Evolutionary conservation across 2,797 vertebrate genomes (phyloP).

Genomic region (Capromys pilorides): DNA sequence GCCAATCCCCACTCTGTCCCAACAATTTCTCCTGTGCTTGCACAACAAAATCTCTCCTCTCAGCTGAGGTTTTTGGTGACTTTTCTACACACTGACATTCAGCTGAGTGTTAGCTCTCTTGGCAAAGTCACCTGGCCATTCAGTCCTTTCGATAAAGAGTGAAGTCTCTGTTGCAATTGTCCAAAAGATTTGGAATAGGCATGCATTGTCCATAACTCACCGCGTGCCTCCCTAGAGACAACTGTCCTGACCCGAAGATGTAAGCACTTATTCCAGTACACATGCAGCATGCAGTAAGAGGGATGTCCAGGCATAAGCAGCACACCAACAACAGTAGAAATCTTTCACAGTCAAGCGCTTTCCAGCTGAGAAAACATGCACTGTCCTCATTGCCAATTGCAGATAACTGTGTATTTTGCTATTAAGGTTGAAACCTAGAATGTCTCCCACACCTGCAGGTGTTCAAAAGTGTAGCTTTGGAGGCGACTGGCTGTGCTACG

Average conservation of each 20-base stretch:
- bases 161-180: neutral
- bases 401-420: neutral
- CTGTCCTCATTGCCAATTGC: neutral
- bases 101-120: neutral
- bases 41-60: neutral
- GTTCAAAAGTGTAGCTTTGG: neutral
- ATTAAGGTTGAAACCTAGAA: neutral
- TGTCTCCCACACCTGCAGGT: neutral
- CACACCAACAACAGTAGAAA: neutral
- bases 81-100: neutral
- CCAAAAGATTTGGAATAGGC: neutral
- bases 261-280: neutral
- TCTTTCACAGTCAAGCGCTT: neutral
- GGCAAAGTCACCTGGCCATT: neutral
- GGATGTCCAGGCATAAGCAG: neutral
- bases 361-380: neutral
- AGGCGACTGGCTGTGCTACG: neutral
- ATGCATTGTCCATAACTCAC: neutral
- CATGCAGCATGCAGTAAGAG: neutral
- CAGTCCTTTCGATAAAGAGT: neutral
- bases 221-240: neutral
- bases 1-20: no score
- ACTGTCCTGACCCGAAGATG: neutral
- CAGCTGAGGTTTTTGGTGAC: neutral
- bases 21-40: neutral